Evolutionary conservation across 1,140 invertebrate species (phyloP).

Genomic region (Lasioglossum albipes): DNA sequence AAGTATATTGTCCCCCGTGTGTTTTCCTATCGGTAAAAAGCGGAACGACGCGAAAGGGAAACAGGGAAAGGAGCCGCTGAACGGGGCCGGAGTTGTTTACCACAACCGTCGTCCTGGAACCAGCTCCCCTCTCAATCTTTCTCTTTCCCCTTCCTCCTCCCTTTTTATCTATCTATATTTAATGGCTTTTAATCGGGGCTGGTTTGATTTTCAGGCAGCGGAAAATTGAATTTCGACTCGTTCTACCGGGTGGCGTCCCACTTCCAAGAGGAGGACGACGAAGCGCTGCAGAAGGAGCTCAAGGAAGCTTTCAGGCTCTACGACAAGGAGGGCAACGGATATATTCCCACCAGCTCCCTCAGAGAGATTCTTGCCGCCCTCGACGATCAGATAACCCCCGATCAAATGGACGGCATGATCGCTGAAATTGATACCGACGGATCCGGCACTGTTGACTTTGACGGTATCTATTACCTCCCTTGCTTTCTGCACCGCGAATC

Average conservation of each 20-base stretch:
- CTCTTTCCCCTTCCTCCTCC: too few species aligned
- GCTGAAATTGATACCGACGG: constrained; percentile 90
- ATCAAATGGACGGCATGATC: constrained; percentile 92
- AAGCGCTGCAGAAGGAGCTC: constrained; percentile 88
- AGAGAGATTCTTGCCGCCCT: constrained; percentile 88
- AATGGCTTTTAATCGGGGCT: constrained; percentile 1
- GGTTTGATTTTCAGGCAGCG: constrained; percentile 79
- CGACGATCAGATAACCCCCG: constrained; percentile 89
- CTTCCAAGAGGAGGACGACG: constrained; percentile 87
- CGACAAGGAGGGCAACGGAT: constrained; percentile 89
- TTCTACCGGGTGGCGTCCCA: constrained; percentile 86
- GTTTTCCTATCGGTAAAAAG: constrained; percentile 9
- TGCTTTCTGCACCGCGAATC: neutral
- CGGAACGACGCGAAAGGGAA: neutral
- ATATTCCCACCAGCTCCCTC: constrained; percentile 89
- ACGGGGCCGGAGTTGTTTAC: constrained; percentile 20
- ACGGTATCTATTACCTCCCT: constrained; percentile 81
- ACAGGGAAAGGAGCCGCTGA: neutral
- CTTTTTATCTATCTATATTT: too few species aligned
- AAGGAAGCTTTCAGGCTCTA: constrained; percentile 88
- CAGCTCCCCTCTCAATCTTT: too few species aligned
- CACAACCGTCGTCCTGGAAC: neutral
- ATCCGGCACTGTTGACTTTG: constrained; percentile 92
- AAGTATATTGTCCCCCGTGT: constrained; percentile 23
- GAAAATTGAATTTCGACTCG: constrained; percentile 85